Conservation (phyloP, 2,888 invertebrate genomes). For the Leptinotarsa tumamoca region DNA sequence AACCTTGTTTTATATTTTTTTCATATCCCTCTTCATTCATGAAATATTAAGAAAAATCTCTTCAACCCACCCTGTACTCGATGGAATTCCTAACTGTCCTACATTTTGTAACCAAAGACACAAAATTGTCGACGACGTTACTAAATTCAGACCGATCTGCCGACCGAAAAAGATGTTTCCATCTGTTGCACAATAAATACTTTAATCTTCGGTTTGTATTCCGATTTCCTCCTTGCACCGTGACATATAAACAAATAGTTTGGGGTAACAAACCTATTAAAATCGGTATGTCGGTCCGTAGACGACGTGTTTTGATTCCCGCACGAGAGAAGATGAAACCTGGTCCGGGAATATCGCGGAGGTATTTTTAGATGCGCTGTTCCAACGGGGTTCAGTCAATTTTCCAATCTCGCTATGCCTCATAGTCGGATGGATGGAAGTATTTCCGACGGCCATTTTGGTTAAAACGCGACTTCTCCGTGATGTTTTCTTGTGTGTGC, state of each 20-base stretch:
- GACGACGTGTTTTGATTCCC: neutral
- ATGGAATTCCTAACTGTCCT: neutral
- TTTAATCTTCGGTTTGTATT: neutral
- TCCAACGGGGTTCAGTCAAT: conserved; percentile 28
- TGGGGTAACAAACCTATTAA: conserved; percentile 24
- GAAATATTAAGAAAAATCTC: neutral
- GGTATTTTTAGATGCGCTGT: conserved; percentile 33
- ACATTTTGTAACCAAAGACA: conserved; percentile 16
- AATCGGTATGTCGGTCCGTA: conserved; percentile 3
- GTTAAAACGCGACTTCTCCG: conserved; percentile 3
- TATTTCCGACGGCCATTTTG: conserved; percentile 17
- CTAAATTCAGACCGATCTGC: conserved; percentile 19
- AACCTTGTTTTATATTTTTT: too few species aligned
- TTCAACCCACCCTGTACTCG: neutral
- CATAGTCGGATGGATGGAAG: conserved; percentile 11
- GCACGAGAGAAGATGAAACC: conserved; percentile 22
- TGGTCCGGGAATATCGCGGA: conserved; percentile 30
- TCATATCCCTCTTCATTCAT: too few species aligned
- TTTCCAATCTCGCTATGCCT: conserved; percentile 21
- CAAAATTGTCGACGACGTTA: neutral
- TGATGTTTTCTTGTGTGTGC: conserved; percentile 35
- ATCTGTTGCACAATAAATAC: conserved; percentile 25
- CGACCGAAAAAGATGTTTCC: conserved; percentile 21
- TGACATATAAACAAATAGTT: conserved; percentile 18
- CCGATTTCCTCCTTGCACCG: neutral